Percentiles rank a stretch among this genome's conserved stretches.
Evolutionary conservation across 2,113 vertebrate species (phyloP).

Genomic region (Charadrius vociferus): DNA sequence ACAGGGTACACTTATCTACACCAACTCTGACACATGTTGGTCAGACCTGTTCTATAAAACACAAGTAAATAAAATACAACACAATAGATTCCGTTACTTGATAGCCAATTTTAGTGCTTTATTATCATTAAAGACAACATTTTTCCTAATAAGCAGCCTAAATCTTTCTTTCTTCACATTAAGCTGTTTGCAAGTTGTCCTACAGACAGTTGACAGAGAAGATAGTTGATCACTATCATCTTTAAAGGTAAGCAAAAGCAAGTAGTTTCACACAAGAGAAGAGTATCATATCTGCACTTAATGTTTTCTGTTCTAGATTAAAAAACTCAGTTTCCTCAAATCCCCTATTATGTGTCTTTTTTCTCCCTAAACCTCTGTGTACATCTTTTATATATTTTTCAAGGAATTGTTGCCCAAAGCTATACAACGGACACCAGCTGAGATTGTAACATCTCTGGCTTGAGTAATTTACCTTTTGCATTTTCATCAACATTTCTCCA

Average conservation of each 20-base stretch:
- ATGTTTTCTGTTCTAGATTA: neutral
- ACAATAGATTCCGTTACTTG: neutral
- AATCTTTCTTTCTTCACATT: neutral
- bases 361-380: neutral
- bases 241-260: neutral
- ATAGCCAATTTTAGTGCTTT: neutral
- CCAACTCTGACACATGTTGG: neutral
- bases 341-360: neutral
- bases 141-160: neutral
- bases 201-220: neutral
- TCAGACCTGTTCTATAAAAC: neutral
- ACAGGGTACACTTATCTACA: neutral
- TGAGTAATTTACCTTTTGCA: neutral
- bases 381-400: neutral
- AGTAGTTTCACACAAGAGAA: neutral
- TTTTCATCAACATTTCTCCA: neutral
- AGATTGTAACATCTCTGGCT: neutral
- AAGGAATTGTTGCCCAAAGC: neutral
- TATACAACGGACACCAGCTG: neutral
- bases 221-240: neutral
- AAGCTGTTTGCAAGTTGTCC: neutral
- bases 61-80: neutral
- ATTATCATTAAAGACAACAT: neutral
- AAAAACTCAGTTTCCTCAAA: neutral
- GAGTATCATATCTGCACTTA: neutral